A percentile compares a stretch with the other conserved stretches of the same genome.
Conservation (phyloP, 2,888 invertebrate species). For the Parapristionchus giblindavisi region DNA sequence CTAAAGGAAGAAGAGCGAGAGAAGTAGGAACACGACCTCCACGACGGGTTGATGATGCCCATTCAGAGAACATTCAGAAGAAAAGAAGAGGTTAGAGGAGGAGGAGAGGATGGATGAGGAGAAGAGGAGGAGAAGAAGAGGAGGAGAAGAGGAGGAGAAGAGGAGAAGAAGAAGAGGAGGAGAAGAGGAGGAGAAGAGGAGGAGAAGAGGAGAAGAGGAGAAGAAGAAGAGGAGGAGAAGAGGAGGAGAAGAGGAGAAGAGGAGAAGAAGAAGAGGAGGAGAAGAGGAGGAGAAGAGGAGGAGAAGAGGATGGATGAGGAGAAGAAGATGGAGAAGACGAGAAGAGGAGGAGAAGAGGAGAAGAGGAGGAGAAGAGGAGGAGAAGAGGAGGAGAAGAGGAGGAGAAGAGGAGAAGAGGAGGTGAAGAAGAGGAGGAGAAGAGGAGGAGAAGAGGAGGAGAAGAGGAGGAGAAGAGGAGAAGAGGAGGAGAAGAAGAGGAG, state of each 20-base stretch:
- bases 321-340: neutral
- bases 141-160: neutral
- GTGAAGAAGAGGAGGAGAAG: neutral
- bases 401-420: neutral
- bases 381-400: constrained; percentile 3
- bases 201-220: neutral
- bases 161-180: constrained; percentile 32
- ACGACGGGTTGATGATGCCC: constrained; percentile 22
- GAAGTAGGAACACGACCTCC: constrained; percentile 35
- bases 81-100: neutral
- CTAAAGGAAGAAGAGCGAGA: constrained; percentile 30
- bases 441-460: neutral
- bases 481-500: neutral
- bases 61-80: constrained; percentile 37
- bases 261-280: constrained; percentile 23
- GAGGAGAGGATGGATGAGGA: neutral
- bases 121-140: constrained; percentile 3
- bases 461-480: neutral
- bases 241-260: constrained; percentile 26
- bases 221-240: neutral
- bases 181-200: constrained; percentile 13
- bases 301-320: neutral
- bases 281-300: neutral
- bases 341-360: neutral
- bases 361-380: constrained; percentile 13